Evolutionary conservation across 2,113 vertebrate genomes (phyloP), one percentile per base, ranked within the genome.

Genomic region (Indri indri): DNA sequence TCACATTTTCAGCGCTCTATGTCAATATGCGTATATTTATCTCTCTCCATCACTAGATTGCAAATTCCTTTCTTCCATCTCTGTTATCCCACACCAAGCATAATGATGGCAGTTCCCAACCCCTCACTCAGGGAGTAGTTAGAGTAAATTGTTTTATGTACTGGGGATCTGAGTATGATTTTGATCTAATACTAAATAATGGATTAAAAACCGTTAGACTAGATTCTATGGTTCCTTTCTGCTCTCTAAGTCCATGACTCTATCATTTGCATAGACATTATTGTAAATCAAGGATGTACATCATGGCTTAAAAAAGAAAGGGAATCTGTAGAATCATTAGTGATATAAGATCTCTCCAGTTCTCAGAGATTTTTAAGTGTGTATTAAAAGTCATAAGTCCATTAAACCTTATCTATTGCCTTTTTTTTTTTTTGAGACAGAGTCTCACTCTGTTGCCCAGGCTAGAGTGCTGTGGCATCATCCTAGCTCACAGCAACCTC

Each of bases 251-350:
- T 86, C 11, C 61, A 40, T 66, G 68, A 61, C 37, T 52, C 9
- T 76, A 63, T 79, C 14, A 89, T 86, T 95, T 95, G 52, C 79
- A 57, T 57, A 92, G 47, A 89, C 61, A 57, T 83, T 73, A 17
- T 57, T 63, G 27, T 86, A 80, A 80, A 85, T 68, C 34, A 71
- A 84, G 42, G 4, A 27, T 94, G 9, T 0, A 57, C 54, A 63
- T 25, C 1, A 57, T 65, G 23, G 27, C 23, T 89, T 94, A 77
- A 77, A 92, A 61, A 89, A 87, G 23, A 87, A 88, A 79, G 4
- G 34, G 92, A 77, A 42, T 10, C 20, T 79, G 6, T 70, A 90
- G 63, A 71, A 50, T 93, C 30, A 66, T 45, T 66, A 57, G 50
- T 45, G 59, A 57, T 52, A 40, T 20, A 82, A 30, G 9, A 12